Evolutionary conservation across 2,888 invertebrate genomes (phyloP).

Genomic region (Cataglyphis rosenhaueri): DNA sequence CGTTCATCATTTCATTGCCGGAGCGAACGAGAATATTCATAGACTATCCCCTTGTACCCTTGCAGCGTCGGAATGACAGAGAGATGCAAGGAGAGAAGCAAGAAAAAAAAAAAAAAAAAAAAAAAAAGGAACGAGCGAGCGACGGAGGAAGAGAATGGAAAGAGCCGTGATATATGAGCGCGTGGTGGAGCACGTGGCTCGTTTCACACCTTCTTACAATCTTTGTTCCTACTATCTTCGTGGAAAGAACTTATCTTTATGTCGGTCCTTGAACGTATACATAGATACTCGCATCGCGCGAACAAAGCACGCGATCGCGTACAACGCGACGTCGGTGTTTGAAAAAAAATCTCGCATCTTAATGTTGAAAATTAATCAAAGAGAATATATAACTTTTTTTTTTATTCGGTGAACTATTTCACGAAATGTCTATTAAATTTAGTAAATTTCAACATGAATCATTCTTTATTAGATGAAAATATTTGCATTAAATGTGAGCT

Average conservation of each 20-base stretch:
- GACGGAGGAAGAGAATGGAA: slow-evolving; percentile 63
- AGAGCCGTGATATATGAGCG: slow-evolving; percentile 80
- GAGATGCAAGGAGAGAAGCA: slow-evolving; percentile 48
- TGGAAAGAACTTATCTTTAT: slow-evolving; percentile 78
- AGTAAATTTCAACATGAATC: neutral
- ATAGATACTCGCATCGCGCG: slow-evolving; percentile 52
- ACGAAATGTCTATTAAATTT: neutral
- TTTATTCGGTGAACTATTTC: neutral
- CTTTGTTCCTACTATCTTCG: slow-evolving; percentile 76
- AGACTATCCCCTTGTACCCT: slow-evolving; percentile 69
- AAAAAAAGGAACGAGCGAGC: slow-evolving; percentile 37
- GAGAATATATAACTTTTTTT: neutral
- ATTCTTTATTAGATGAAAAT: neutral
- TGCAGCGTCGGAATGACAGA: slow-evolving; percentile 63
- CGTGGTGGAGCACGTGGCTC: slow-evolving; percentile 79
- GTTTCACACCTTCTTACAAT: slow-evolving; percentile 83
- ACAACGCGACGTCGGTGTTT: neutral
- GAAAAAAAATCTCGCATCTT: slow-evolving; percentile 5
- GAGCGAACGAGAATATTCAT: slow-evolving; percentile 83
- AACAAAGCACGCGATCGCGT: neutral
- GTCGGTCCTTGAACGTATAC: slow-evolving; percentile 69
- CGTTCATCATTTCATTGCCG: slow-evolving; percentile 83
- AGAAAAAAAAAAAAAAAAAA: neutral
- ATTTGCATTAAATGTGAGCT: neutral
- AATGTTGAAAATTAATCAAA: neutral